Evolutionary conservation across 2,113 vertebrate genomes (phyloP), one percentile per base, ranked within the genome.

Genomic region (Malaclemys terrapin): DNA sequence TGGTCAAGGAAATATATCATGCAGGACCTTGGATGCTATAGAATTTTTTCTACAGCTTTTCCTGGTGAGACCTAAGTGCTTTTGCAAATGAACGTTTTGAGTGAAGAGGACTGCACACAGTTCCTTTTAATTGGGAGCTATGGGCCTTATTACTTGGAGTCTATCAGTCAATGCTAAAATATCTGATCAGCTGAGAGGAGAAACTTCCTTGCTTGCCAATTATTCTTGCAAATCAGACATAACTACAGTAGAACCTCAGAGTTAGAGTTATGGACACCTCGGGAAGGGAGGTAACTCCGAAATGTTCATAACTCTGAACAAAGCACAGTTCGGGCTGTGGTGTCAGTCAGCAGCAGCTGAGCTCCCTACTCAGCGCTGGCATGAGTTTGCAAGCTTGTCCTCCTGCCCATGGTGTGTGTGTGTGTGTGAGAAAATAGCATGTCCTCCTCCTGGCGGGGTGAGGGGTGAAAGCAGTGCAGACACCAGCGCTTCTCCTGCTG

Each of bases 141-240:
- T 94, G 97, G 92, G 89, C 91, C 88, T 96, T 96, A 62, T 97
- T 96, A 89, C 80, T 87, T 92, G 56, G 53, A 93, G 45, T 3
- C 52, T 57, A 90, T 96, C 82, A 90, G 47, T 85, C 42, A 80
- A 2, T 52, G 49, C n/a, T 93, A 45, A 88, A 95, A 94, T 59
- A 85, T 45, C 45, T 54, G 62, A 49, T 91, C 57, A 88, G 17
- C 85, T 92, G 62, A 87, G 56, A 85, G 20, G 24, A 72, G 93
- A 95, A 93, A 90, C 31, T 86, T 94, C 4, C 4, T 93, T 93
- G 93, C 16, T 78, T 82, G 24, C 8, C 76, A 81, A 84, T 16
- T 83, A 1, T 82, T 88, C 84, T 47, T 65, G 4, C 88, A 89
- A 92, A 85, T 53, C 88, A 53, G 11, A 80, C 72, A 82, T 78